phyloP scores from a whole-genome alignment of 2,888 invertebrate genomes.

The Timandra comae region DNA sequence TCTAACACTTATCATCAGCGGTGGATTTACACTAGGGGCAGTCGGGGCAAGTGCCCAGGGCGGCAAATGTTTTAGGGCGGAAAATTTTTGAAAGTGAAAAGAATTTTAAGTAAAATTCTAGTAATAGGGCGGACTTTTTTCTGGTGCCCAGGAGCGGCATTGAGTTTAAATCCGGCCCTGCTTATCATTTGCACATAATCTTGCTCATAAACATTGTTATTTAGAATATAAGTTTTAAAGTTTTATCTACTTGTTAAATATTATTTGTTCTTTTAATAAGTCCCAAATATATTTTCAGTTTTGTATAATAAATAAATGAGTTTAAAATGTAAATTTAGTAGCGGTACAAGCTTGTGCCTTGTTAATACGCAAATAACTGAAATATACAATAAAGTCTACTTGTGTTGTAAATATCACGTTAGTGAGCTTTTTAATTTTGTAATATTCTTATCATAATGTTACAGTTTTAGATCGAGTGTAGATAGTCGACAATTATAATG shows the following conservation, averaged over 20 bases:
- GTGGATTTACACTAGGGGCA: no score
- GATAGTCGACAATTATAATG: neutral
- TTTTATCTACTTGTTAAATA: conserved; percentile 19
- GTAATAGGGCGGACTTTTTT: no score
- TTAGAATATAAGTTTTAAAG: conserved; percentile 52
- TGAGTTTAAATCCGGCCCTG: no score
- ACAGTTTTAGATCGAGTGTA: neutral
- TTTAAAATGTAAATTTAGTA: neutral
- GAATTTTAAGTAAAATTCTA: no score
- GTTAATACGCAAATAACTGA: neutral
- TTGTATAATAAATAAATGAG: neutral
- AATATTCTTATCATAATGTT: neutral
- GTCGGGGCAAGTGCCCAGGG: no score
- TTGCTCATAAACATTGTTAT: conserved; percentile 43
- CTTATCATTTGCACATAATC: conserved; percentile 4
- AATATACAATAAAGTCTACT: no score
- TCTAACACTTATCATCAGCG: no score
- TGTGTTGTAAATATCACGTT: no score
- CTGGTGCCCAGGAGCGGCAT: no score
- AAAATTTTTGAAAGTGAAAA: no score
- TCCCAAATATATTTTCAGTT: neutral
- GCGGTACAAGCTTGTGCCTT: neutral
- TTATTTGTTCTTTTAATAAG: conserved; percentile 17
- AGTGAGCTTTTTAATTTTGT: neutral
- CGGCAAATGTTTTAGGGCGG: no score